Percentiles rank a stretch among this genome's conserved stretches.
These are phyloP conservation scores for Cheilosia impressa DNA, from an alignment of 2,888 invertebrate species.

Conservation along the genomic window DNA sequence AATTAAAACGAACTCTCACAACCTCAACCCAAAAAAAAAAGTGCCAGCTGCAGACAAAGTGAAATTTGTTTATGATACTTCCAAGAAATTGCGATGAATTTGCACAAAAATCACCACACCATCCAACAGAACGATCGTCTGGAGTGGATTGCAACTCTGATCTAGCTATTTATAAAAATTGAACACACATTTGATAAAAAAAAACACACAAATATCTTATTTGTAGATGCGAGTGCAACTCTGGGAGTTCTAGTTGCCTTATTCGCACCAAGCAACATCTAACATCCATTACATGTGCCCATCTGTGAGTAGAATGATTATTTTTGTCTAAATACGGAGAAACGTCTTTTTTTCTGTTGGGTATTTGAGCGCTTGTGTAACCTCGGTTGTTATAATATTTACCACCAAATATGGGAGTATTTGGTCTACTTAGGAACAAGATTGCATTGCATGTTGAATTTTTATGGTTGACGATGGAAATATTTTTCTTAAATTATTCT, in stretches of 20 bases:
- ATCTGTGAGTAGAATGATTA: conserved; percentile 66
- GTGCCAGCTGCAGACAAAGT: conserved; percentile 46
- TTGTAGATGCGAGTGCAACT: conserved; percentile 17
- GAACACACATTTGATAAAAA: conserved; percentile 39
- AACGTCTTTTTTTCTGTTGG: conserved; percentile 46
- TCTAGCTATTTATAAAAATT: conserved; percentile 70
- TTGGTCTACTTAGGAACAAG: conserved; percentile 32
- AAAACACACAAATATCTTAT: conserved; percentile 3
- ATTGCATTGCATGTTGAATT: conserved; percentile 15
- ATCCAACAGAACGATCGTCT: conserved; percentile 50
- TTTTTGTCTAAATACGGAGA: conserved; percentile 66
- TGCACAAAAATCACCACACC: conserved; percentile 10
- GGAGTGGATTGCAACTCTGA: conserved; percentile 45
- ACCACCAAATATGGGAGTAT: conserved; percentile 62
- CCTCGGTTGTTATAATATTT: conserved; percentile 55
- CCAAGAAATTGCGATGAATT: conserved; percentile 30
- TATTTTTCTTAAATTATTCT: conserved; percentile 20
- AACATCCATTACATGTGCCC: conserved; percentile 45
- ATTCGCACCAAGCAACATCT: conserved; percentile 37
- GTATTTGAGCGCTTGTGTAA: conserved; percentile 58
- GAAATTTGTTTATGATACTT: conserved; percentile 33
- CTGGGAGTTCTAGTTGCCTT: conserved; percentile 65
- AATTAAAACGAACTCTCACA: conserved; percentile 17
- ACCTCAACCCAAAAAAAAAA: conserved; percentile 36
- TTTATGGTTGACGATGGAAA: conserved; percentile 18